These are phyloP conservation scores for Rhagologus leucostigma DNA, from an alignment of 2,113 vertebrate genomes.

Conservation along the genomic window DNA sequence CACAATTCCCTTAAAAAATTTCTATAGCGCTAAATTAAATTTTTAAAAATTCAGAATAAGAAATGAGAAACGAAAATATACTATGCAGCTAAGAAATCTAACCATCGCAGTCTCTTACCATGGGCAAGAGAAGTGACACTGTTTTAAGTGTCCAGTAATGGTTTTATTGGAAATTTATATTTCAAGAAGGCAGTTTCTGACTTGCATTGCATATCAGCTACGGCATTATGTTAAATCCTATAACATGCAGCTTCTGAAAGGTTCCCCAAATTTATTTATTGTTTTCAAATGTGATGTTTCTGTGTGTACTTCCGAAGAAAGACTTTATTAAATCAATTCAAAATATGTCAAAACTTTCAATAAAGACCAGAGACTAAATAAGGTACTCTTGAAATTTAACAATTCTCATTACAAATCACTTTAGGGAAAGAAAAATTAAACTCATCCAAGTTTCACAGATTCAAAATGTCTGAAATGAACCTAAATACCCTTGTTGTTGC, in stretches of 20 bases:
- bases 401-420: conserved; percentile 17
- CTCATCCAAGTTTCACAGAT: neutral
- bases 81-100: neutral
- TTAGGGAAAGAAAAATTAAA: neutral
- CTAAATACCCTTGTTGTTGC: neutral
- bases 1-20: neutral
- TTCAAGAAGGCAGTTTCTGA: neutral
- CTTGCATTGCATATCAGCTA: neutral
- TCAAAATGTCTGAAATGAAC: neutral
- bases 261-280: neutral
- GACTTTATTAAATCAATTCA: neutral
- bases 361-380: conserved; percentile 34
- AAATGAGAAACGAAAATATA: neutral
- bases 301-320: neutral
- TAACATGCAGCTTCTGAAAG: neutral
- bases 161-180: neutral
- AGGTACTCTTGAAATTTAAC: conserved; percentile 33
- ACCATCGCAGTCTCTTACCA: neutral
- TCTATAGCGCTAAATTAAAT: neutral
- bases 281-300: neutral
- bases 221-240: neutral
- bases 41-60: neutral
- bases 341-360: conserved; percentile 16
- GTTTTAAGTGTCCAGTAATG: neutral
- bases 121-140: neutral